Evolutionary conservation across 2,888 invertebrate genomes (phyloP).

Genomic region (Acrobasis consociella): DNA sequence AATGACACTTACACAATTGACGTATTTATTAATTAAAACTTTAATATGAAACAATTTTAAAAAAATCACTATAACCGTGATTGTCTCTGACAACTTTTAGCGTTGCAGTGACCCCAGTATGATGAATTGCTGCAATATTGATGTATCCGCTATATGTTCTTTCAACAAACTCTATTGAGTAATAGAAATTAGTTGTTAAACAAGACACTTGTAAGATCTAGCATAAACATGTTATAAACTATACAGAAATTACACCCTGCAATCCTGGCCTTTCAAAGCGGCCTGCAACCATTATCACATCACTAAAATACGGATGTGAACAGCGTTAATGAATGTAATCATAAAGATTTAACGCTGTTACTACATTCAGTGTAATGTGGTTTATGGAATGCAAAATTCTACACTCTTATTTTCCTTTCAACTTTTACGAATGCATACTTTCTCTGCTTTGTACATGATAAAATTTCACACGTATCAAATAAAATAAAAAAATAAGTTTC

Average conservation of each 20-base stretch:
- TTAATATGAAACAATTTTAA: no score
- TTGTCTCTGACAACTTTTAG: no score
- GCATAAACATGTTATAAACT: background rate
- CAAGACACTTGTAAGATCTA: background rate
- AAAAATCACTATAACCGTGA: no score
- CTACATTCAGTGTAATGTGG: slow-evolving; percentile 48
- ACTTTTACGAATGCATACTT: slow-evolving; percentile 68
- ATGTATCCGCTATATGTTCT: no score
- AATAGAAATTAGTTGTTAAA: background rate
- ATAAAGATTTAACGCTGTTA: slow-evolving; percentile 35
- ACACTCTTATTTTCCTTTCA: slow-evolving; percentile 72
- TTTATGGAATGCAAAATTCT: slow-evolving; percentile 69
- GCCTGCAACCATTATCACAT: slow-evolving; percentile 1
- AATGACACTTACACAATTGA: no score
- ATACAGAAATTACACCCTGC: background rate
- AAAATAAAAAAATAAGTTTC: background rate
- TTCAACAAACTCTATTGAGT: no score
- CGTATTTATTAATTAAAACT: no score
- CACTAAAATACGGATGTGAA: slow-evolving; percentile 6
- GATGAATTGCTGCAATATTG: no score
- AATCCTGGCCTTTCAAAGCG: background rate
- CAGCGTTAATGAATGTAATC: background rate
- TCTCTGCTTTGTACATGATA: slow-evolving; percentile 69
- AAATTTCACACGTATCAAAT: slow-evolving; percentile 53
- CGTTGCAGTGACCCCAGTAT: no score